A percentile compares a stretch with the other conserved stretches of the same genome.
These are phyloP conservation scores for Leptogaster cylindrica DNA, from an alignment of 2,888 invertebrate genomes.

Conservation along the genomic window DNA sequence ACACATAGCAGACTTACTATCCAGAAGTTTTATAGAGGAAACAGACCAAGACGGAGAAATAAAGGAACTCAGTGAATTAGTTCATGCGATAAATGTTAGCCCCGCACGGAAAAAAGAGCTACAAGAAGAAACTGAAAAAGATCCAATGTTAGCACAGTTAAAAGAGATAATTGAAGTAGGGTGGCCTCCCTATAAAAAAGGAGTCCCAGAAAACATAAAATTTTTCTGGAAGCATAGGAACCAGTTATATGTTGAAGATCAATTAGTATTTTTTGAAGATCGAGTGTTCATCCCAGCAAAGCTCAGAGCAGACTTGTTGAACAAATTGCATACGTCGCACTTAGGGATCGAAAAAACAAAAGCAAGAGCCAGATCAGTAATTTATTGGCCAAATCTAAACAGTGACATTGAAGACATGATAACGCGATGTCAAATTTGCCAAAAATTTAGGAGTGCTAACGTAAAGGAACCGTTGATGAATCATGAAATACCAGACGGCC, in stretches of 20 bases:
- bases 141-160: constrained; percentile 3
- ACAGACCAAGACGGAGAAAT: neutral
- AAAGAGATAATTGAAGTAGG: constrained; percentile 5
- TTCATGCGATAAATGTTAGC: constrained; percentile 12
- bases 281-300: constrained; percentile 15
- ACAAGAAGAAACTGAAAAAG: constrained; percentile 35
- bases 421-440: constrained; percentile 34
- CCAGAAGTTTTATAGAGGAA: constrained; percentile 37
- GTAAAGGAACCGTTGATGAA: constrained; percentile 20
- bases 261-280: constrained; percentile 23
- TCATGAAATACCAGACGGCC: constrained; percentile 25
- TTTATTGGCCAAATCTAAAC: constrained; percentile 37
- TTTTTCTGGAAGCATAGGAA: constrained; percentile 27
- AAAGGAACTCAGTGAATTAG: constrained; percentile 41
- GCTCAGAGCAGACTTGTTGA: neutral
- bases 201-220: constrained; percentile 1
- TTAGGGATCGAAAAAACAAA: constrained; percentile 42
- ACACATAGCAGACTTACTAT: constrained; percentile 46
- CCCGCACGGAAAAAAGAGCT: constrained; percentile 21
- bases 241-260: constrained; percentile 1
- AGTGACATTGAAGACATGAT: constrained; percentile 38
- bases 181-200: constrained; percentile 9
- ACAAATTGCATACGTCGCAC: constrained; percentile 17
- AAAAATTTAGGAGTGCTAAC: constrained; percentile 24
- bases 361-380: constrained; percentile 16